Percentiles rank a stretch among this genome's conserved stretches.
phyloP scores from a whole-genome alignment of 2,113 vertebrate genomes.

The Chaetodon trifascialis region DNA sequence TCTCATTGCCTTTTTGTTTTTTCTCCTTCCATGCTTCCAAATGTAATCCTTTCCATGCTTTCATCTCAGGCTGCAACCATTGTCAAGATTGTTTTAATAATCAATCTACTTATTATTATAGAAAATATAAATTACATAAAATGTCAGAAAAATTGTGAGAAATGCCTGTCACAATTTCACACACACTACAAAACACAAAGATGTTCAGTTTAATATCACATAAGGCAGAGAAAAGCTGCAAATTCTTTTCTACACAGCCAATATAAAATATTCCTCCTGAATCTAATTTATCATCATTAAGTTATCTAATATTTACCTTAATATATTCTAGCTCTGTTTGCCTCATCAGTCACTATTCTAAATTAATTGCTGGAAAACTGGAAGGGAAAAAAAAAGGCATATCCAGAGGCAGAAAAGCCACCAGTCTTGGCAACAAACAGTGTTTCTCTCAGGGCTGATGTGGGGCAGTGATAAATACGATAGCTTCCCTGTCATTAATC shows the following conservation, averaged over 20 bases:
- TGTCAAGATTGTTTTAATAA: not conserved
- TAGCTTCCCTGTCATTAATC: constrained; percentile 74
- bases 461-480: constrained; percentile 75
- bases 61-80: not conserved
- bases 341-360: constrained; percentile 46
- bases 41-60: not conserved
- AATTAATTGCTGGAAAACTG: constrained; percentile 56
- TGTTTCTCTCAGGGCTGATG: constrained; percentile 58
- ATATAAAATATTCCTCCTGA: not conserved
- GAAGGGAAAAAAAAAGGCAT: constrained; percentile 7
- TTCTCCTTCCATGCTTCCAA: not conserved
- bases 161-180: too few species aligned
- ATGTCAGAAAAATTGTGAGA: not conserved
- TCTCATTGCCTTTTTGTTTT: constrained; percentile 1
- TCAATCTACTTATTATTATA: not conserved
- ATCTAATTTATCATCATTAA: constrained; percentile 26
- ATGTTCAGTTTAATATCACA: not conserved
- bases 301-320: constrained; percentile 42
- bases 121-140: not conserved
- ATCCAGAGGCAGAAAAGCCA: constrained; percentile 36
- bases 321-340: constrained; percentile 15
- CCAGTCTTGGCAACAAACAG: constrained; percentile 42
- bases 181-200: not conserved
- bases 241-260: not conserved
- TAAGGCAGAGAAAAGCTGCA: not conserved